Evolutionary conservation across 2,797 vertebrate species (phyloP), one percentile per base, ranked within the genome.

Genomic region (Danionella dracula): DNA sequence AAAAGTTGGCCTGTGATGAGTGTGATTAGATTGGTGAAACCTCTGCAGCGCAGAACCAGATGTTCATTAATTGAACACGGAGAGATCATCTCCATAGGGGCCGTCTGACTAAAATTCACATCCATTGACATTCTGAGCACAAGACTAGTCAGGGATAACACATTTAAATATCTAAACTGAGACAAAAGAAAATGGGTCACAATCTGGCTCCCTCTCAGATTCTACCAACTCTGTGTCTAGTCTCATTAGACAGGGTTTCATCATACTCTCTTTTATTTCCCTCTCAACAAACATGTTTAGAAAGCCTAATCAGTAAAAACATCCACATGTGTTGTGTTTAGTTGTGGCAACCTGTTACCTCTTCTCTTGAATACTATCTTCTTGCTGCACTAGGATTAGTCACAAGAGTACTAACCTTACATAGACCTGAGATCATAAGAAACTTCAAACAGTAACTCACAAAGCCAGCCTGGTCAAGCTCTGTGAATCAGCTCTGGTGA

Each of bases 201-300:
- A 79, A 69, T 78, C 70, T 76, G 75, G 67, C 74, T 65, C 59
- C 41, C 45, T 71, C 72, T 68, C 66, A 61, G 53, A 68, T 50
- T 59, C 46, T 37, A 46, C 40, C 37, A 57, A 21, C 68, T 32
- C 23, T 27, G 23, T 27, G 23, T 27, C 23, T 6, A 27, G 23
- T 27, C 23, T 27, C 23, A 27, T 27, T 27, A 27, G 3, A 27
- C 23, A 3, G 23, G 23, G 23, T 27, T 27, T 27, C 23, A 27
- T 27, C 3, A 27, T 27, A 6, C 3, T 27, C 23, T 27, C 23
- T 27, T 27, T 27, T 6, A n/a, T 27, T 27, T 27, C 6, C 23
- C 23, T 27, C 6, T 27, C 23, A 27, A 6, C 3, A 27, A 27
- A 27, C 3, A 27, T 6, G 6, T 6, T 27, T 27, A 27, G 23